Evolutionary conservation across 2,888 invertebrate genomes (phyloP), one percentile per base, ranked within the genome.

Genomic region (Zaprionus obscuricornis): DNA sequence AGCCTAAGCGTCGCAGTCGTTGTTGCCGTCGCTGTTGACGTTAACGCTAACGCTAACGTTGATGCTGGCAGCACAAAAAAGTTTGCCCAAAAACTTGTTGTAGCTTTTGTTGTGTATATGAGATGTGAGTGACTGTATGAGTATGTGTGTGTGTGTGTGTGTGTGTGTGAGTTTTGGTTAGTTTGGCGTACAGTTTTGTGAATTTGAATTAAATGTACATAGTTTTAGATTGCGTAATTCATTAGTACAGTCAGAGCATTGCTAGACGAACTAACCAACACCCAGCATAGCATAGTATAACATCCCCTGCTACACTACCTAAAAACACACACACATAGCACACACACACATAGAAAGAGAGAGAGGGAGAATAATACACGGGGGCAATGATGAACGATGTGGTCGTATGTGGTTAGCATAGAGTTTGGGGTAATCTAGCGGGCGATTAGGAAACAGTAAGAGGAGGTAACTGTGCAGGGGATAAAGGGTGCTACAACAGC

Each of bases 171-270:
- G 66, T 64, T 46, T 71, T 56, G 79, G 73, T 86, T 82, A 81
- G 85, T 86, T 74, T 86, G 72, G 71, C 74, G 75, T 74, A 83
- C 81, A 75, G 76, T 74, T 82, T 84, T 86, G 83, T 86, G 85
- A 86, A 86, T 87, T 87, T 79, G 85, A 86, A 86, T 86, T 86
- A 86, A 87, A 87, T 86, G 87, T 85, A 86, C 87, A 85, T 87
- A 86, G 82, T 88, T 87, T 88, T 87, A 81, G 87, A 88, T 88
- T 88, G 88, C 88, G 87, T 88, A 88, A 88, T 88, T 88, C 88
- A 88, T 88, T 87, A 87, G 83, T 78, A 85, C 83, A 82, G 86
- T 67, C 85, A 85, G 78, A 60, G 66, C 66, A 65, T 18, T 52
- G 63, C 64, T 46, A 73, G 55, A 68, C 57, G n/a, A n/a, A n/a